Evolutionary conservation across 2,113 vertebrate genomes (phyloP).

Genomic region (Accipiter cooperii): DNA sequence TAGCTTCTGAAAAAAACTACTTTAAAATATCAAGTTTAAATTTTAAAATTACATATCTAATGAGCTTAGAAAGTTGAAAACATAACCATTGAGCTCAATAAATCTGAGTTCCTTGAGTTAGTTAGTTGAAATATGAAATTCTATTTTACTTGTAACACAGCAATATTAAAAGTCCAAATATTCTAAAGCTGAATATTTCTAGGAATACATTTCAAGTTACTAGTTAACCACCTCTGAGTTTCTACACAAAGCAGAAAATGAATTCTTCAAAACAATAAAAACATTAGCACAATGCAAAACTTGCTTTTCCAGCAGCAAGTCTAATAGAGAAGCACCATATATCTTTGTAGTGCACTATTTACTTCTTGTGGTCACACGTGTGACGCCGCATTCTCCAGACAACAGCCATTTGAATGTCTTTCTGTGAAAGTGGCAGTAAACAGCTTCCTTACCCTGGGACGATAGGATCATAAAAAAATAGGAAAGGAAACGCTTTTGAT

Average conservation of each 20-base stretch:
- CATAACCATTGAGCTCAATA: not conserved
- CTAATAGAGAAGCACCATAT: slow-evolving; percentile 57
- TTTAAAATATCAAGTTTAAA: slow-evolving; percentile 12
- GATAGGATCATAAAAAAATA: not conserved
- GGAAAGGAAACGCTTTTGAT: not conserved
- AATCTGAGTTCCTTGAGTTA: not conserved
- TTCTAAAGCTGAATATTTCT: slow-evolving; percentile 35
- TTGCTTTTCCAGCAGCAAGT: slow-evolving; percentile 78
- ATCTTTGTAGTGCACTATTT: slow-evolving; percentile 51
- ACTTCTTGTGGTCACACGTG: not conserved
- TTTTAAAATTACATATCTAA: not conserved
- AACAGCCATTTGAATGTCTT: not conserved
- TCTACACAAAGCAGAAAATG: slow-evolving; percentile 46
- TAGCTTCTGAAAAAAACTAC: slow-evolving; percentile 18
- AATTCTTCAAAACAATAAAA: slow-evolving; percentile 47
- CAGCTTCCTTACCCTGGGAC: not conserved
- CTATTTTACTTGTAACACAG: slow-evolving; percentile 32
- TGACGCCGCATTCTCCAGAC: not conserved
- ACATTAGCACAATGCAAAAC: slow-evolving; percentile 48
- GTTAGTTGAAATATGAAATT: slow-evolving; percentile 10
- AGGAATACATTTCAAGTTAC: slow-evolving; percentile 65
- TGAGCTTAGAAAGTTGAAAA: slow-evolving; percentile 48
- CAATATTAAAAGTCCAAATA: slow-evolving; percentile 18
- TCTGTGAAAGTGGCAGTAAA: not conserved
- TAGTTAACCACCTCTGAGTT: slow-evolving; percentile 63